These are phyloP conservation scores for Babylonia areolata DNA, from an alignment of 1,140 invertebrate genomes.

Conservation along the genomic window DNA sequence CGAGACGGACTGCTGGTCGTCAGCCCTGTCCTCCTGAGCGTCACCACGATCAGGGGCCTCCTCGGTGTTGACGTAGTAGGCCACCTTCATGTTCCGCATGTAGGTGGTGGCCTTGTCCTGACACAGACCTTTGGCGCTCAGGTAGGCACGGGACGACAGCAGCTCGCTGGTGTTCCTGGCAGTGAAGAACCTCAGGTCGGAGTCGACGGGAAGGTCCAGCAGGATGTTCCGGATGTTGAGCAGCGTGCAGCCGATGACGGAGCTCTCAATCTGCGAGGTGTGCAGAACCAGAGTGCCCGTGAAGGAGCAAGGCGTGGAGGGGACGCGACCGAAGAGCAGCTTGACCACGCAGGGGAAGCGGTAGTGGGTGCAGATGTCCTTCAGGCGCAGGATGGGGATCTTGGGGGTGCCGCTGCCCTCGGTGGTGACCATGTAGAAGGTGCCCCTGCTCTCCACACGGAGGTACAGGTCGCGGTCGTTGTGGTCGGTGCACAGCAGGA, in stretches of 20 bases:
- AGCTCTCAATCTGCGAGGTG: conserved; percentile 47
- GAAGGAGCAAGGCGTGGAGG: conserved; percentile 57
- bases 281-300: conserved; percentile 54
- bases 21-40: neutral
- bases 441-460: conserved; percentile 51
- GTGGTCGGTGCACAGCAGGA: conserved; percentile 59
- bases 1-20: too few relatives aligned
- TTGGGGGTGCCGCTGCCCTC: conserved; percentile 30
- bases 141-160: conserved; percentile 42
- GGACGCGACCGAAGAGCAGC: conserved; percentile 58
- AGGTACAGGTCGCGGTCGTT: conserved; percentile 59
- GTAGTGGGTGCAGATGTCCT: conserved; percentile 46
- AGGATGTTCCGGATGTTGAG: conserved; percentile 56
- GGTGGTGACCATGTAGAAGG: conserved; percentile 55
- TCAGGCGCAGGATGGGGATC: conserved; percentile 52
- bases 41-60: neutral
- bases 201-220: conserved; percentile 54
- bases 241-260: conserved; percentile 58
- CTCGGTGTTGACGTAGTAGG: conserved; percentile 6
- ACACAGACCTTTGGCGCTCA: conserved; percentile 48
- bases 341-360: conserved; percentile 54
- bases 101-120: conserved; percentile 54
- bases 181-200: conserved; percentile 49
- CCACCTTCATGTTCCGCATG: conserved; percentile 57
- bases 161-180: conserved; percentile 46